Evolutionary conservation across 2,797 vertebrate genomes (phyloP).

Genomic region (Euthynnus affinis): DNA sequence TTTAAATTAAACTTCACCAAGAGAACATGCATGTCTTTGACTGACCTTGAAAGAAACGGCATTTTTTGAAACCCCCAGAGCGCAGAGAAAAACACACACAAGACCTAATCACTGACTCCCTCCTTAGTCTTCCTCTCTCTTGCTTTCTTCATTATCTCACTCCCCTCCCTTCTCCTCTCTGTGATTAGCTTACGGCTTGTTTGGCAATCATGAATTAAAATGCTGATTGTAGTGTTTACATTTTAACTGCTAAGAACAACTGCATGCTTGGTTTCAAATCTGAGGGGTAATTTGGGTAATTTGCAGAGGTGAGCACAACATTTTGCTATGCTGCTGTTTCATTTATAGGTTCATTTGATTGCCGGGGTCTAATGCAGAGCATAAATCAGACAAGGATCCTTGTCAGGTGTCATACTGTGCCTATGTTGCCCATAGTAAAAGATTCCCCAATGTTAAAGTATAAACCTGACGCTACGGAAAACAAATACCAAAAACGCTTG

Average conservation of each 20-base stretch:
- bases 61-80: conserved; percentile 44
- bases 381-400: not conserved
- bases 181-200: conserved; percentile 79
- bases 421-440: not conserved
- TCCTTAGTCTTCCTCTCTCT: conserved; percentile 35
- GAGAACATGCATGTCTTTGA: conserved; percentile 14
- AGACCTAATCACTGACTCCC: conserved; percentile 66
- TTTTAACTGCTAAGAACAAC: conserved; percentile 75
- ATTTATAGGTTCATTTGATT: conserved; percentile 32
- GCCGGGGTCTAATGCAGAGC: not conserved
- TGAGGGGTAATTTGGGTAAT: conserved; percentile 63
- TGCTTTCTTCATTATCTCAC: conserved; percentile 69
- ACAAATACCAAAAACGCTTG: conserved; percentile 10
- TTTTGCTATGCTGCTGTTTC: conserved; percentile 33
- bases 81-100: conserved; percentile 36
- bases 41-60: conserved; percentile 36
- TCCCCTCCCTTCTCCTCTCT: conserved; percentile 37
- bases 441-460: not conserved
- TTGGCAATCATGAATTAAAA: conserved; percentile 79
- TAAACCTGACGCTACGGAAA: not conserved
- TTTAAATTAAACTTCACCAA: conserved; percentile 4
- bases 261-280: conserved; percentile 66
- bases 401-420: not conserved
- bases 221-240: conserved; percentile 78
- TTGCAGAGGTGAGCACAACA: conserved; percentile 59